Base-by-base conservation (phyloP, 1,140 invertebrate genomes). In the Drosophila pallidifrons region DNA sequence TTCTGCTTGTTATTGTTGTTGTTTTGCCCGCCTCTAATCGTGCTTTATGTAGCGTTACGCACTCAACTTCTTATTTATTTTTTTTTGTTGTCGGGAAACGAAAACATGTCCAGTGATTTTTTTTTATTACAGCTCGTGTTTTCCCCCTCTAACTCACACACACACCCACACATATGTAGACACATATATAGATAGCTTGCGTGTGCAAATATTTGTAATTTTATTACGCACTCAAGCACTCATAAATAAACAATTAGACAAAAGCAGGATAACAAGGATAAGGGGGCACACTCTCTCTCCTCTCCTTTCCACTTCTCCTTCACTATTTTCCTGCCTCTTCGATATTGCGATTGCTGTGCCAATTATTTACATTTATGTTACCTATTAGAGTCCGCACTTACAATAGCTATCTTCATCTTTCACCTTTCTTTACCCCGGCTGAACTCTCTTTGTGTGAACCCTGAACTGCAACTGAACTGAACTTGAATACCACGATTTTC, bases 21-120 rank as follows among this genome's bases (percentile, higher is more conserved):
- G 8, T 25, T 7, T 8, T 30, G 51, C 59, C 46, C 51, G 63
- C 47, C 75, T 77, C 68, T 92, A 92, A 92, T 92, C 79, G 88
- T 92, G 87, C 79, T 92, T 92, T 92, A 92, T 91, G 91, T 89
- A 79, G 60, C 91, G 83, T 91, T 87, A 88, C 91, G 82, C 80
- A 87, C 77, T 85, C 81, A 86, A 85, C 60, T 64, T 60, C 51
- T 13, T 11, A 10, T 43, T 43, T 11, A 13, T 10, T 38, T 43
- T 1, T 43, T 43, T 11, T 13, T 43, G 41, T 7, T 60, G 38
- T 46, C 38, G 75, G 70, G 45, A 74, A 80, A 78, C 61, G 46
- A 78, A 79, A 85, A 81, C 75, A 71, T 86, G 86, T 86, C 81
- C 76, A 82, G 72, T 90, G 75, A 82, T 85, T 85, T 69, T 69